Evolutionary conservation across 2,113 vertebrate genomes (phyloP).

Genomic region (Octodon degus): DNA sequence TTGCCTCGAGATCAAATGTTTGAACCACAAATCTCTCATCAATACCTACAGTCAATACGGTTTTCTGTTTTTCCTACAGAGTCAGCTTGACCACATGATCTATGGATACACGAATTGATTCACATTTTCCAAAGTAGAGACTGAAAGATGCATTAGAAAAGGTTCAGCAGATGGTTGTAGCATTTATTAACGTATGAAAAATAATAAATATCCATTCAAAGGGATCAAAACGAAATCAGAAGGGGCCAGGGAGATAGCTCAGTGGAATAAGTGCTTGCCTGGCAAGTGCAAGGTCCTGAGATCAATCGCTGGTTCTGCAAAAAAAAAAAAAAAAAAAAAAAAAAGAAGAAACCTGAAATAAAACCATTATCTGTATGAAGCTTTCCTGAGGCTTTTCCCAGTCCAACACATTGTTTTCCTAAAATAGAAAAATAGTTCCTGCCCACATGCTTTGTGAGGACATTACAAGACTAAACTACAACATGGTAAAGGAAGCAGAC

Average conservation of each 20-base stretch:
- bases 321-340: too few species aligned
- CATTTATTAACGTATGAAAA: neutral
- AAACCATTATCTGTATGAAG: neutral
- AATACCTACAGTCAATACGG: rapidly evolving
- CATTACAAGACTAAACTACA: neutral
- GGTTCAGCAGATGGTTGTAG: neutral
- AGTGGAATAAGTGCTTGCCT: too few species aligned
- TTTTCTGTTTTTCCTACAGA: neutral
- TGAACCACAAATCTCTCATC: neutral
- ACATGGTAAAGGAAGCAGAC: neutral
- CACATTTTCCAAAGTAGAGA: neutral
- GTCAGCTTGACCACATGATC: neutral
- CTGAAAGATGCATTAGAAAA: neutral
- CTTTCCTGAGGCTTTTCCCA: neutral
- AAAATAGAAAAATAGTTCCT: constrained; percentile 1
- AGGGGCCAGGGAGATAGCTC: too few species aligned
- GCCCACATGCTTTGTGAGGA: neutral
- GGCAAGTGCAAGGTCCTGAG: too few species aligned
- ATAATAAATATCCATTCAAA: neutral
- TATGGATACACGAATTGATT: neutral
- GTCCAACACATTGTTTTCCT: neutral
- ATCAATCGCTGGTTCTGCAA: too few species aligned
- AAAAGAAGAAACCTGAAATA: neutral
- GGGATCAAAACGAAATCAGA: neutral
- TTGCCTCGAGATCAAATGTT: neutral